A percentile compares a stretch with the other conserved stretches of the same genome.
These are phyloP conservation scores for Trachelipus rathkii DNA, from an alignment of 1,140 invertebrate species.

Conservation along the genomic window DNA sequence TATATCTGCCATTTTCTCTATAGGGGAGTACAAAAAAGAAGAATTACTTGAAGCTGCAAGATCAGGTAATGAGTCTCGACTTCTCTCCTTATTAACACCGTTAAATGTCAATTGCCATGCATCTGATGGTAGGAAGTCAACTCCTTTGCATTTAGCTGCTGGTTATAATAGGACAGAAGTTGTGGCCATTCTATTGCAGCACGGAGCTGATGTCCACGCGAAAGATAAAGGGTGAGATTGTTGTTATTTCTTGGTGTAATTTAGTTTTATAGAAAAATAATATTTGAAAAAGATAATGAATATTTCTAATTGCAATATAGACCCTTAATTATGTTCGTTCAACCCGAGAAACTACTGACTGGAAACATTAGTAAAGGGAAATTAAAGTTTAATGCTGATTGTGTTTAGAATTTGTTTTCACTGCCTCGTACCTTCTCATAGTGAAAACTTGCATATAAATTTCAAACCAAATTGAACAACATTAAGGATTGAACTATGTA, in stretches of 20 bases:
- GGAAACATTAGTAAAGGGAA: too few relatives aligned
- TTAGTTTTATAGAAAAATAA: too few relatives aligned
- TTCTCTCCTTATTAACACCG: constrained; percentile 79
- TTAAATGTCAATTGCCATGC: constrained; percentile 96
- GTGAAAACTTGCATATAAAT: too few relatives aligned
- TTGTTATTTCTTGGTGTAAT: neutral
- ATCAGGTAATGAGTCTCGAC: constrained; percentile 57
- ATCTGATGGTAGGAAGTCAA: constrained; percentile 85
- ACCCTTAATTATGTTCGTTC: too few relatives aligned
- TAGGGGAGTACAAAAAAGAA: constrained; percentile 81
- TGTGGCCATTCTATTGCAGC: constrained; percentile 82
- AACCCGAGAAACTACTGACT: too few relatives aligned
- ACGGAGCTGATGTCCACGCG: constrained; percentile 91
- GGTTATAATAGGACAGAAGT: constrained; percentile 90
- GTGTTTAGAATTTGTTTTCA: too few relatives aligned
- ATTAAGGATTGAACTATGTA: too few relatives aligned
- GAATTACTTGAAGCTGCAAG: constrained; percentile 84
- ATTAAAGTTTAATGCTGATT: too few relatives aligned
- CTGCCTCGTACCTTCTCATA: too few relatives aligned
- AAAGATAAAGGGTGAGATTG: constrained; percentile 82
- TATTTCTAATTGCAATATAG: too few relatives aligned
- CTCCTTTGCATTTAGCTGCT: constrained; percentile 86
- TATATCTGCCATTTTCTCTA: constrained; percentile 27
- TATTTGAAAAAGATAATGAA: too few relatives aligned
- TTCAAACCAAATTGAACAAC: too few relatives aligned